phyloP scores from a whole-genome alignment of 2,113 vertebrate species.

The Corvus moneduloides region DNA sequence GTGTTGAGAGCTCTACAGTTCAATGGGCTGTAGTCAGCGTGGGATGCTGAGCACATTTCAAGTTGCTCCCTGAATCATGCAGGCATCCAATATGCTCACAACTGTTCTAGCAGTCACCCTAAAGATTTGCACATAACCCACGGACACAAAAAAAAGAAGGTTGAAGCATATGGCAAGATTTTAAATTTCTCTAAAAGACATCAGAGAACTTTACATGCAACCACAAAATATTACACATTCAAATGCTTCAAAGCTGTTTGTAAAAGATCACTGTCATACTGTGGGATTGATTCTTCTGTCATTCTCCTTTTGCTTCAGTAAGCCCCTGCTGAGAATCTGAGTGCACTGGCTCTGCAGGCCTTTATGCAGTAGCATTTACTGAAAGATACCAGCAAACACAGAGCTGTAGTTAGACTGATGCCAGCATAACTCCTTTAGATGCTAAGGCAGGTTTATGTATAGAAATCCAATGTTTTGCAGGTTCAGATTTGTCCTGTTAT shows the following conservation, averaged over 20 bases:
- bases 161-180: constrained; percentile 5
- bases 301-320: neutral
- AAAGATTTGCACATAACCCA: constrained; percentile 20
- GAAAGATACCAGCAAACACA: neutral
- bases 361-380: neutral
- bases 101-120: neutral
- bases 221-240: neutral
- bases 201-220: neutral
- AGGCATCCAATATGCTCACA: neutral
- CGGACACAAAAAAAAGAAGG: neutral
- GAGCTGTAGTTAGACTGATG: neutral
- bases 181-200: neutral
- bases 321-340: neutral
- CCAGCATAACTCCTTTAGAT: neutral
- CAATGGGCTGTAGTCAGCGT: neutral
- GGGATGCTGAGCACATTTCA: constrained; percentile 21
- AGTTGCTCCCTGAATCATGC: neutral
- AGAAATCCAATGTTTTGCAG: neutral
- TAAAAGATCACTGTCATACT: neutral
- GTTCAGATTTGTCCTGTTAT: neutral
- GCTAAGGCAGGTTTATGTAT: neutral
- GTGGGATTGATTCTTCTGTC: neutral
- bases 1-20: neutral
- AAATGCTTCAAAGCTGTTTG: neutral
- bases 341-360: neutral